A percentile compares a stretch with the other conserved stretches of the same genome.
These are phyloP conservation scores for Lutjanus campechanus DNA, from an alignment of 2,797 vertebrate species.

Conservation along the genomic window DNA sequence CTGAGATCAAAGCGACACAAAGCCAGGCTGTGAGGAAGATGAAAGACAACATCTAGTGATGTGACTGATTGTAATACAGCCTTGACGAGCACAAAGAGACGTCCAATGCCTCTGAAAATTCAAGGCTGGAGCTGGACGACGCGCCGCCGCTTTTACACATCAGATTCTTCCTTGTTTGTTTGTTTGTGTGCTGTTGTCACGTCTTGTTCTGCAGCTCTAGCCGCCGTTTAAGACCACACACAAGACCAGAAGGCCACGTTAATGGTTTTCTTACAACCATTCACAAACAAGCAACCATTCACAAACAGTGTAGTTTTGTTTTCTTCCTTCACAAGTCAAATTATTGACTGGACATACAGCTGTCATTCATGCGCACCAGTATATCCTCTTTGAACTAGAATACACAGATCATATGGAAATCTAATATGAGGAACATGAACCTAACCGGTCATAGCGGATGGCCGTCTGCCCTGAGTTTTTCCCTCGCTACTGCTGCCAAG, in stretches of 20 bases:
- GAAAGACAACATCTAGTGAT: slow-evolving; percentile 25
- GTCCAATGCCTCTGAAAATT: background rate
- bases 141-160: background rate
- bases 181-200: background rate
- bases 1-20: slow-evolving; percentile 24
- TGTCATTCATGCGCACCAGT: background rate
- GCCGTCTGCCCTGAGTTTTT: too few relatives aligned
- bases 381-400: background rate
- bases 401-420: background rate
- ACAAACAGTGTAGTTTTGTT: background rate
- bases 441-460: too few relatives aligned
- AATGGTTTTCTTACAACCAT: too few relatives aligned
- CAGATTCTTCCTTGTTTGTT: background rate
- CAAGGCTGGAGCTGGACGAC: background rate
- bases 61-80: slow-evolving; percentile 29
- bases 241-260: background rate
- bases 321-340: background rate
- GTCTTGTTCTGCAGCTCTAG: slow-evolving; percentile 5
- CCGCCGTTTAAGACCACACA: background rate
- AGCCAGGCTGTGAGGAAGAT: slow-evolving; percentile 8
- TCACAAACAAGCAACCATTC: background rate
- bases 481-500: too few relatives aligned
- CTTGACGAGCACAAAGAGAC: background rate
- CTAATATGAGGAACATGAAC: background rate
- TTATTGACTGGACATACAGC: background rate